These are phyloP conservation scores for Amphipoea oculea DNA, from an alignment of 2,888 invertebrate species.

Conservation along the genomic window DNA sequence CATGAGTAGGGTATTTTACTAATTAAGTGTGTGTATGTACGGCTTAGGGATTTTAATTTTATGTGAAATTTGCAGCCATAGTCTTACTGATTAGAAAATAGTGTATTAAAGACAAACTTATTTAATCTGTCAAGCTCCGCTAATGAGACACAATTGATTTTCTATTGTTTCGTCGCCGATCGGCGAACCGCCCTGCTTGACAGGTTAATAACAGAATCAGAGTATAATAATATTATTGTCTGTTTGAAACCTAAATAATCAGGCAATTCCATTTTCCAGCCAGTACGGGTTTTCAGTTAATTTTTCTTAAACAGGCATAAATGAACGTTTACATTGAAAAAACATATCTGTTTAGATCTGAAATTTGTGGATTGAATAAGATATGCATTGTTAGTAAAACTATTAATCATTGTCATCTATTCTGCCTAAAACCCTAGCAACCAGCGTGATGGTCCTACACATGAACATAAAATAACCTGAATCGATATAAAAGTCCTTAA, in stretches of 20 bases:
- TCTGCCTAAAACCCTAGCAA: not conserved
- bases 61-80: too few relatives aligned
- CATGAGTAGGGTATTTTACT: not conserved
- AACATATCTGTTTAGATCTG: not conserved
- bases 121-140: too few relatives aligned
- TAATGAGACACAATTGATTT: too few relatives aligned
- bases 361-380: not conserved
- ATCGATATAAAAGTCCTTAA: conserved; percentile 8
- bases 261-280: not conserved
- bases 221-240: not conserved
- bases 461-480: conserved; percentile 21
- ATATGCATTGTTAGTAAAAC: not conserved
- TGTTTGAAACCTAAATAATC: not conserved
- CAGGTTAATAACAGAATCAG: not conserved
- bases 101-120: not conserved
- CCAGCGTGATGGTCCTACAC: not conserved
- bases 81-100: not conserved
- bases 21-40: not conserved
- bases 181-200: too few relatives aligned
- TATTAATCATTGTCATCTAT: not conserved
- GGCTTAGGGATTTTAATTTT: too few relatives aligned
- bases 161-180: too few relatives aligned
- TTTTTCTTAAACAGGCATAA: not conserved
- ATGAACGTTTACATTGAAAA: not conserved
- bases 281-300: not conserved